Conservation (phyloP, 2,888 invertebrate genomes). For the Cephalotes varians region DNA sequence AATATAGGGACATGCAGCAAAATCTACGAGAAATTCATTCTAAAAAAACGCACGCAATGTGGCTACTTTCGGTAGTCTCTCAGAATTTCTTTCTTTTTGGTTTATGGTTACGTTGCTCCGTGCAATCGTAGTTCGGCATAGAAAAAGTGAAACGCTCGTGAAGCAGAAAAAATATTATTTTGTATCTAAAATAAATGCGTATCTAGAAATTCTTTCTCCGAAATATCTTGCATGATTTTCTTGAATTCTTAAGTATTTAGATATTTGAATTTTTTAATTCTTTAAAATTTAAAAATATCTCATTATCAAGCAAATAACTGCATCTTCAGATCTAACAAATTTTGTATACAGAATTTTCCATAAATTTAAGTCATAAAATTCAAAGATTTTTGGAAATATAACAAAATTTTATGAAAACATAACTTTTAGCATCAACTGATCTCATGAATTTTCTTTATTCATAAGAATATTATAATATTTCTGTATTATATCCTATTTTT, state of each 20-base stretch:
- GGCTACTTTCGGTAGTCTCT: not conserved
- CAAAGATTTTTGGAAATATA: not conserved
- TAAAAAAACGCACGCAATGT: constrained; percentile 15
- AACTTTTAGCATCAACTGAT: not conserved
- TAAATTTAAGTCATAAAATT: not conserved
- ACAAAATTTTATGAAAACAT: not conserved
- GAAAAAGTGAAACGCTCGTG: constrained; percentile 10
- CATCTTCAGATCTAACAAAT: not conserved
- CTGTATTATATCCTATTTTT: not conserved
- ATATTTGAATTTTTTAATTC: not conserved
- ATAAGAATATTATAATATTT: too few relatives aligned
- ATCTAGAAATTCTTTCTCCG: not conserved
- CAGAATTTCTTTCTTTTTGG: constrained; percentile 4
- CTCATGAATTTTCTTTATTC: constrained; percentile 11
- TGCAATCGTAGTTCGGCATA: constrained; percentile 6
- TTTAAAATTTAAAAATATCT: not conserved
- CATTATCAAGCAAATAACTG: not conserved
- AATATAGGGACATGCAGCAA: not conserved
- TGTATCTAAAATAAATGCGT: not conserved
- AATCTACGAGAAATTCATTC: constrained; percentile 15
- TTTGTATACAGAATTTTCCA: not conserved
- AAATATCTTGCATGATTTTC: not conserved
- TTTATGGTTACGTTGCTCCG: constrained; percentile 8
- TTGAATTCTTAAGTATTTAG: not conserved
- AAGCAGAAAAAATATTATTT: constrained; percentile 15